Percentiles rank a stretch among this genome's conserved stretches.
These are phyloP conservation scores for Mesochorus sp. DNA, from an alignment of 2,888 invertebrate genomes.

Conservation along the genomic window DNA sequence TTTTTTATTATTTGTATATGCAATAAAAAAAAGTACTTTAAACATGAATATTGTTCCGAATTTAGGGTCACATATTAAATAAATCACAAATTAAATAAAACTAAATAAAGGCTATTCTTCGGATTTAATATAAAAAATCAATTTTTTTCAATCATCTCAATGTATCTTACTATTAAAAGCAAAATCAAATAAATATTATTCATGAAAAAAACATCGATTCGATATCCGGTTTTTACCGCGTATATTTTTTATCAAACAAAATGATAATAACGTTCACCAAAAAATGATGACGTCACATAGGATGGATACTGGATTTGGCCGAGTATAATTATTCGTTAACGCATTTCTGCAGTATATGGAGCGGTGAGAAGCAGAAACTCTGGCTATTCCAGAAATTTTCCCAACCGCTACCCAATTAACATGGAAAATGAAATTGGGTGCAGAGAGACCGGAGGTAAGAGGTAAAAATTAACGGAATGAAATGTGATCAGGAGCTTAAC, in stretches of 20 bases:
- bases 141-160: too few species aligned
- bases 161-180: too few species aligned
- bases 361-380: neutral
- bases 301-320: slow-evolving; percentile 12
- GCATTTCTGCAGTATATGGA: slow-evolving; percentile 17
- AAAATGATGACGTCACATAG: neutral
- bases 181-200: slow-evolving; percentile 11
- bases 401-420: slow-evolving; percentile 61
- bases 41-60: too few species aligned
- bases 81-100: too few species aligned
- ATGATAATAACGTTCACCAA: slow-evolving; percentile 28
- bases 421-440: slow-evolving; percentile 66
- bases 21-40: too few species aligned
- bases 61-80: too few species aligned
- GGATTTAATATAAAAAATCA: too few species aligned
- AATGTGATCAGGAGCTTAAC: slow-evolving; percentile 58
- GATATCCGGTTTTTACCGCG: slow-evolving; percentile 18
- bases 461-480: slow-evolving; percentile 63
- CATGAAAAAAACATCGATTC: slow-evolving; percentile 23
- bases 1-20: too few species aligned
- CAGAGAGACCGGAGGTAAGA: slow-evolving; percentile 15
- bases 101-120: too few species aligned
- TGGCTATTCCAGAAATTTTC: slow-evolving; percentile 28
- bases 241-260: slow-evolving; percentile 25
- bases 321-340: slow-evolving; percentile 62